These are phyloP conservation scores for Spheniscus humboldti DNA, from an alignment of 2,797 vertebrate species.

Conservation along the genomic window DNA sequence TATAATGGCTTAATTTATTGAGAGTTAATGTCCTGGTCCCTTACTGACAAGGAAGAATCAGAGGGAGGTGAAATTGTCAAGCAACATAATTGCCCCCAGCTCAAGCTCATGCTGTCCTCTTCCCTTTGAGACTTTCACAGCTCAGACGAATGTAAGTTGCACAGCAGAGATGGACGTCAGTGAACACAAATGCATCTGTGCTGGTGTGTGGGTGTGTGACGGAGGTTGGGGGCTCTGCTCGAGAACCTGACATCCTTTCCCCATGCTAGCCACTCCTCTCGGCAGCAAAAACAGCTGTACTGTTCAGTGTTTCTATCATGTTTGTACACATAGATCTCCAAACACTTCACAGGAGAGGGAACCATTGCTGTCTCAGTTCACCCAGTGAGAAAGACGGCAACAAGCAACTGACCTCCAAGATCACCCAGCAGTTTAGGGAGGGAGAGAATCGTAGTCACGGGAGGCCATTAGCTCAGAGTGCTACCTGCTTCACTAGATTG, in stretches of 20 bases:
- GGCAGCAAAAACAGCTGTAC: neutral
- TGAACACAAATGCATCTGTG: neutral
- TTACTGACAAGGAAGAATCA: neutral
- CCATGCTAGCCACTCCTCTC: neutral
- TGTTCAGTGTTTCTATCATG: neutral
- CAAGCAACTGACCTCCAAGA: neutral
- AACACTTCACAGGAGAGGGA: neutral
- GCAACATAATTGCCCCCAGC: neutral
- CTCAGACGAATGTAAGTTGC: neutral
- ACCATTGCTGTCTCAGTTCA: neutral
- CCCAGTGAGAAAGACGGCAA: neutral
- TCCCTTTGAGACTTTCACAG: neutral
- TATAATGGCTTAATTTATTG: slow-evolving; percentile 8
- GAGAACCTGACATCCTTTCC: neutral
- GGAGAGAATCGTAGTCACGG: neutral
- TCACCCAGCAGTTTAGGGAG: neutral
- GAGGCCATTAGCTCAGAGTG: neutral
- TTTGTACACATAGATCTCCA: neutral
- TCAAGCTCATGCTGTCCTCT: neutral
- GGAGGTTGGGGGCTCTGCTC: neutral
- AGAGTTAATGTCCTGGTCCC: neutral
- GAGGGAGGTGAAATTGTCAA: slow-evolving; percentile 2
- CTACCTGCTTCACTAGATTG: neutral
- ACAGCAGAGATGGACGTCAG: neutral
- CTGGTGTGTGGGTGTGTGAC: neutral